These are phyloP conservation scores for Battus philenor DNA, from an alignment of 1,140 invertebrate species.

Conservation along the genomic window DNA sequence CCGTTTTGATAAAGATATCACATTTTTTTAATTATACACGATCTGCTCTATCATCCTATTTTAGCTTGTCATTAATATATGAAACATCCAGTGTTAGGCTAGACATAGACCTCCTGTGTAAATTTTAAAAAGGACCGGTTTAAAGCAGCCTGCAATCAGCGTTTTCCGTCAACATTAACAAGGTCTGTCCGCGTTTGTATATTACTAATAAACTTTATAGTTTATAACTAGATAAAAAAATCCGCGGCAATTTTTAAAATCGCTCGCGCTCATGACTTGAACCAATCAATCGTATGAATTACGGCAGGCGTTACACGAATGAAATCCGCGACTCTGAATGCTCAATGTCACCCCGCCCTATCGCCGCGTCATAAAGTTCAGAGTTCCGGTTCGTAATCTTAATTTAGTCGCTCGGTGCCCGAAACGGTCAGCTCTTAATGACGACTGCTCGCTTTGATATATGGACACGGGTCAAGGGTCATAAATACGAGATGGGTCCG, in stretches of 20 bases:
- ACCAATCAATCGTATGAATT: conserved; percentile 24
- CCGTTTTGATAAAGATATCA: too few species aligned
- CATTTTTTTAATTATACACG: too few species aligned
- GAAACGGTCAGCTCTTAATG: conserved; percentile 14
- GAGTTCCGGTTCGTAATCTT: conserved; percentile 17
- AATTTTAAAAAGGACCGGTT: too few species aligned
- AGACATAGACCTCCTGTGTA: too few species aligned
- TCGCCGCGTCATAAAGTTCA: conserved; percentile 22
- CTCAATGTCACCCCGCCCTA: conserved; percentile 15
- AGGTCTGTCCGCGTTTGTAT: too few species aligned
- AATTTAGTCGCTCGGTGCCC: conserved; percentile 14
- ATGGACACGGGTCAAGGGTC: conserved; percentile 14
- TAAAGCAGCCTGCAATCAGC: too few species aligned
- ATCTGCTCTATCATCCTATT: too few species aligned
- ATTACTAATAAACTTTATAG: too few species aligned
- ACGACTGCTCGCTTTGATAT: conserved; percentile 16
- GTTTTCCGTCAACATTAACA: too few species aligned
- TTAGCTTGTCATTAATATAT: too few species aligned
- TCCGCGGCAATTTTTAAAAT: neutral
- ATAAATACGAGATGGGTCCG: conserved; percentile 13
- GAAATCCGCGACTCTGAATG: conserved; percentile 20
- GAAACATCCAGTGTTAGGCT: too few species aligned
- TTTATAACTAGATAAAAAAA: too few species aligned
- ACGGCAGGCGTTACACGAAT: conserved; percentile 27
- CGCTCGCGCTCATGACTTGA: conserved; percentile 6